These are phyloP conservation scores for Blennius ocellaris DNA, from an alignment of 2,113 vertebrate species.

Conservation along the genomic window DNA sequence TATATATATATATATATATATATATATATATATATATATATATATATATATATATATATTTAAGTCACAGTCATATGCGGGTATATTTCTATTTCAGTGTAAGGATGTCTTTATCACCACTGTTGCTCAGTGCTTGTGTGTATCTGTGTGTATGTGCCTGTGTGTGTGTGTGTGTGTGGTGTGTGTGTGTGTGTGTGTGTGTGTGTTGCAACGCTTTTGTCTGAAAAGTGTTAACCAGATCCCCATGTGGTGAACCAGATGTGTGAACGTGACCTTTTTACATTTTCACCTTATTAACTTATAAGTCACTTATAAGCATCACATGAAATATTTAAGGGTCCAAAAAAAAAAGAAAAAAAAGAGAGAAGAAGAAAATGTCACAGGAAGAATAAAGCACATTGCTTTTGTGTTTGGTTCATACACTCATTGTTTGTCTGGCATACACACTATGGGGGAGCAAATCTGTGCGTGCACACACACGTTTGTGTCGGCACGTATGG, in stretches of 20 bases:
- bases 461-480: conserved; percentile 6
- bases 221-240: conserved; percentile 29
- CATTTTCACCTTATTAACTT: conserved; percentile 27
- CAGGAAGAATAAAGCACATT: background rate
- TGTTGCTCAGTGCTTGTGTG: conserved; percentile 6
- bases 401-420: background rate
- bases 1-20: conserved; percentile 18
- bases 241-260: conserved; percentile 26
- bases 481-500: conserved; percentile 20
- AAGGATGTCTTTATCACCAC: conserved; percentile 36
- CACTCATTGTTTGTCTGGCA: conserved; percentile 3
- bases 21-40: conserved; percentile 18
- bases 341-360: background rate
- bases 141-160: conserved; percentile 12
- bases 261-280: conserved; percentile 58
- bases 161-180: conserved; percentile 18
- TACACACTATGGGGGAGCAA: conserved; percentile 23
- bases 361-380: background rate
- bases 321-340: conserved; percentile 10
- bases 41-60: conserved; percentile 43
- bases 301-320: conserved; percentile 17
- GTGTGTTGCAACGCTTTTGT: conserved; percentile 31
- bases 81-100: conserved; percentile 51
- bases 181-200: conserved; percentile 12
- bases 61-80: conserved; percentile 54